Base-by-base conservation (phyloP, 2,797 vertebrate genomes). In the Aeoliscus strigatus region DNA sequence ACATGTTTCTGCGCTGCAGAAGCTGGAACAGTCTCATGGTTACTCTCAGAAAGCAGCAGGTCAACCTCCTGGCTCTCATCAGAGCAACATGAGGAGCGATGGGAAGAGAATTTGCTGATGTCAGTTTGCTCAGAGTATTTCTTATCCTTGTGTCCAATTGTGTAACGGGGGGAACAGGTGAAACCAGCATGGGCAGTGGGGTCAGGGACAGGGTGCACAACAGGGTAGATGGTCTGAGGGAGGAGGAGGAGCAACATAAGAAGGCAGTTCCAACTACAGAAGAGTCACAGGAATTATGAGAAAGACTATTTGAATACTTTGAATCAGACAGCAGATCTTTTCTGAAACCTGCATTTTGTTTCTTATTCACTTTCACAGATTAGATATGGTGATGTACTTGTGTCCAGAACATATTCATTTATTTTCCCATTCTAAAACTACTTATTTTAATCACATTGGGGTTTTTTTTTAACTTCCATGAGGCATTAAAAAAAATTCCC, bases 121-220 rank as follows among this genome's bases (percentile, higher is more conserved):
- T 8, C 39, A 1, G 11, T 23, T 24, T 48, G 15, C 3, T 49
- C 9, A 9, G 38, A 39, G 14, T 40, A 45, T 26, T 11, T 58
- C 14, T 35, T 42, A 25, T 52, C 39, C 24, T 50, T 36, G 30
- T 16, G 31, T 36, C 32, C 60, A 26, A 55, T 30, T 14, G 63
- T 4, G 42, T 6, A 8, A 4, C 30, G 30, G 8, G 56, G 10
- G 42, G 27, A 37, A 13, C 67, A 35, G 36, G 79, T 67, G 61
- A 79, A 82, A 25, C 67, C 48, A 2, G 64, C 17, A 28, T 79
- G 66, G 43, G 50, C 60, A 9, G 66, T 25, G 12, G 76, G 78
- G 23, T 81, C 81, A n/a, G 73, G 76, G 58, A 81, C 69, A 24
- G 70, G 78, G 47, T 78, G 70, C 50, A 82, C 65, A 17, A 42